Conservation (phyloP, 2,797 vertebrate species). For the Dipus sagitta region DNA sequence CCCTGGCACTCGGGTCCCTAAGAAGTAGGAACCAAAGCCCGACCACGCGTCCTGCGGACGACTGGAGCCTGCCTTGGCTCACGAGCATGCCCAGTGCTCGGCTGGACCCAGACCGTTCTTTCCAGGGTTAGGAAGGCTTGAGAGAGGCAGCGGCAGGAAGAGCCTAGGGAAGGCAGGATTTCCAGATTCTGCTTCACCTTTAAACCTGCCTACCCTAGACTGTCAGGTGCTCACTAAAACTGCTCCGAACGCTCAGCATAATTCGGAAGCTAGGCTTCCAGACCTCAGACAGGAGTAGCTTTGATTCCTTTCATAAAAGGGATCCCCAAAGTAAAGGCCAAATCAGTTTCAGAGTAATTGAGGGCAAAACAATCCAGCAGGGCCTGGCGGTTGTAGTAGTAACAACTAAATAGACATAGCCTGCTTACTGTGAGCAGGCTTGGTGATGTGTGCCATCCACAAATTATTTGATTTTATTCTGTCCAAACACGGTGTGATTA, state of each 20-base stretch:
- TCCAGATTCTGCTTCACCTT: not conserved
- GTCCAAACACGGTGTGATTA: conserved; percentile 2
- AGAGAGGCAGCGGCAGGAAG: not conserved
- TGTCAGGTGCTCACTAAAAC: not conserved
- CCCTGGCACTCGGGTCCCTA: conserved; percentile 27
- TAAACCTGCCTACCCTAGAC: not conserved
- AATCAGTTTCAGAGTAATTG: conserved; percentile 46
- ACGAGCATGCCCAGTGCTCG: conserved; percentile 75
- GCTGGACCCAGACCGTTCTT: conserved; percentile 35
- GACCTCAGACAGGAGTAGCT: conserved; percentile 30
- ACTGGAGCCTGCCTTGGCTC: not conserved
- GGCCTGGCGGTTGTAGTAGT: conserved; percentile 1
- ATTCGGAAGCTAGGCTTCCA: not conserved
- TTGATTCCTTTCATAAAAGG: conserved; percentile 50
- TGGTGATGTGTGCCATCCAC: not conserved
- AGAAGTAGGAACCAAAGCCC: not conserved
- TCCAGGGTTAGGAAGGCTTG: conserved; percentile 45
- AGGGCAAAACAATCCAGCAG: conserved; percentile 6
- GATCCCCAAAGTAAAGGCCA: conserved; percentile 63
- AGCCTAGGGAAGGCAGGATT: not conserved
- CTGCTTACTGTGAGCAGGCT: conserved; percentile 13
- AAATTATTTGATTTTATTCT: conserved; percentile 45
- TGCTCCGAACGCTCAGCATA: not conserved
- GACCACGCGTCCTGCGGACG: conserved; percentile 5
- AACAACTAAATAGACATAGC: conserved; percentile 16